phyloP scores from a whole-genome alignment of 2,888 invertebrate species.

The Perithous albicinctus region DNA sequence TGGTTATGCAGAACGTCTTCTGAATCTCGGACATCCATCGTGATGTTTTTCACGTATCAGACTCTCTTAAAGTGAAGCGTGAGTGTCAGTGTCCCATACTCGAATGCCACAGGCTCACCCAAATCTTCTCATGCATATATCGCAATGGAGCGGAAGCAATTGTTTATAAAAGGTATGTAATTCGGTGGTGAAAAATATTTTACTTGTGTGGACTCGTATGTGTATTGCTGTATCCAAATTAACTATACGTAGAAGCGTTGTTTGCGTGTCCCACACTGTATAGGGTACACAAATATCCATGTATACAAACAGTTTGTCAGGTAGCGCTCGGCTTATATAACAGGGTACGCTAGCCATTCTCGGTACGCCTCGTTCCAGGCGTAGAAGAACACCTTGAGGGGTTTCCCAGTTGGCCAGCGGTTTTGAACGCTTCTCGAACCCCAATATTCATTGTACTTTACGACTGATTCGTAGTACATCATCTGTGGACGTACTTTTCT shows the following conservation, averaged over 20 bases:
- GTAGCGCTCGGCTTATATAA: slow-evolving; percentile 56
- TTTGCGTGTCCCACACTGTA: slow-evolving; percentile 43
- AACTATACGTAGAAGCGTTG: slow-evolving; percentile 33
- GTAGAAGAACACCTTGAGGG: too few relatives aligned
- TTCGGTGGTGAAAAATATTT: too few relatives aligned
- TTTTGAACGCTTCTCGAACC: not conserved
- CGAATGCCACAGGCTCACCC: slow-evolving; percentile 8
- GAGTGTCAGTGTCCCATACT: slow-evolving; percentile 30
- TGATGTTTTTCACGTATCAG: too few relatives aligned
- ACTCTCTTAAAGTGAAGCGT: slow-evolving; percentile 38
- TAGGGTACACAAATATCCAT: slow-evolving; percentile 66
- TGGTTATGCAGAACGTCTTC: too few relatives aligned
- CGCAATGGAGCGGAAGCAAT: slow-evolving; percentile 25
- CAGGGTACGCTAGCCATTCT: too few relatives aligned
- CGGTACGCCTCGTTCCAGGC: too few relatives aligned
- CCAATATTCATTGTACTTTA: not conserved
- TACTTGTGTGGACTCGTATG: slow-evolving; percentile 38
- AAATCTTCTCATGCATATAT: slow-evolving; percentile 37
- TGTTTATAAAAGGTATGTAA: too few relatives aligned
- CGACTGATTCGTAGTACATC: not conserved
- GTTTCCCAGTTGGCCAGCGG: not conserved
- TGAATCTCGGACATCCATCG: too few relatives aligned
- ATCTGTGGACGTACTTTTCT: not conserved
- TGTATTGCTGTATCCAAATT: not conserved
- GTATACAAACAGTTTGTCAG: slow-evolving; percentile 70